Conservation (phyloP, 2,797 vertebrate genomes). For the Hephaestus fuliginosus region DNA sequence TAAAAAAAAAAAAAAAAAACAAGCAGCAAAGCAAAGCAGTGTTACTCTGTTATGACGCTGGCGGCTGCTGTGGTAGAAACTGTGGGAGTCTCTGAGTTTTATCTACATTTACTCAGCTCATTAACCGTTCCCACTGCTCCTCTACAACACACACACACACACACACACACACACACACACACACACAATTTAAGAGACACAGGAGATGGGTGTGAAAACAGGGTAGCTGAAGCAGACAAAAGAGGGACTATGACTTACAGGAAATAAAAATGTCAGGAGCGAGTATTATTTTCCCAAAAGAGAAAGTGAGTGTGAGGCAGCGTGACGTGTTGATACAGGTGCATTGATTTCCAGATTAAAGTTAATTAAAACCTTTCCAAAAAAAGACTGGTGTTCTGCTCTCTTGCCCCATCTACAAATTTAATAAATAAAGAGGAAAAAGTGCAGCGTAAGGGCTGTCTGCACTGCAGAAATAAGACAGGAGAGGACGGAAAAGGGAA, state of each 20-base stretch:
- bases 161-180: constrained; percentile 57
- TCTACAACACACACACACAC: constrained; percentile 65
- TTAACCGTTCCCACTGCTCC: constrained; percentile 82
- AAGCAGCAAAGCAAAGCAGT: not conserved
- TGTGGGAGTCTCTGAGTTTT: constrained; percentile 33
- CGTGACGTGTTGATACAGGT: not conserved
- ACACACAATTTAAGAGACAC: no score
- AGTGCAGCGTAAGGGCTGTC: constrained; percentile 3
- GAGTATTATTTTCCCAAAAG: not conserved
- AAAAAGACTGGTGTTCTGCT: not conserved
- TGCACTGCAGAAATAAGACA: constrained; percentile 32
- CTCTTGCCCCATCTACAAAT: constrained; percentile 8
- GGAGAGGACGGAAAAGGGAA: constrained; percentile 31
- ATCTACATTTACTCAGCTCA: constrained; percentile 84
- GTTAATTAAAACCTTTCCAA: constrained; percentile 18
- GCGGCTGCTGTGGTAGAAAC: constrained; percentile 34
- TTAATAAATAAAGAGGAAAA: constrained; percentile 23
- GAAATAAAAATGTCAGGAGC: constrained; percentile 77
- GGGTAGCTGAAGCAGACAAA: not conserved
- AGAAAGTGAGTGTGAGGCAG: not conserved
- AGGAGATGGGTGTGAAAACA: constrained; percentile 12
- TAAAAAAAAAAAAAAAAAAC: not conserved
- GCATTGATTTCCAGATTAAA: constrained; percentile 7
- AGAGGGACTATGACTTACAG: constrained; percentile 79
- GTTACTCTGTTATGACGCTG: not conserved